Percentiles rank a stretch among this genome's conserved stretches.
Conservation (phyloP, 1,140 invertebrate genomes). For the Nephila pilipes region DNA sequence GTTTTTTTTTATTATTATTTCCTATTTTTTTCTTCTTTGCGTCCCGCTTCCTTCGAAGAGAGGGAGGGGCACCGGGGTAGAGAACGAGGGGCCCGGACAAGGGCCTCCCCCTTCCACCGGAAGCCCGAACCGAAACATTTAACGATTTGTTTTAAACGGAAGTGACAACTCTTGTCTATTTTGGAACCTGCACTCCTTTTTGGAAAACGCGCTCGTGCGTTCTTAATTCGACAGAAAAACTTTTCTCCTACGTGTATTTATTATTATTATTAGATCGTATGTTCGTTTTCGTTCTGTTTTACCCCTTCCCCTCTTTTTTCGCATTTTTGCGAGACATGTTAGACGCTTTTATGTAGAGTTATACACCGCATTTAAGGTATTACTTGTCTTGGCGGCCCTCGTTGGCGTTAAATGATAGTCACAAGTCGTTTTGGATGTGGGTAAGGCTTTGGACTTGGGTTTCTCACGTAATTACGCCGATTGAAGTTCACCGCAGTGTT, state of each 20-base stretch:
- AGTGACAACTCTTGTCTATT: conserved; percentile 72
- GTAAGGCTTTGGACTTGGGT: background rate
- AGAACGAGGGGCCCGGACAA: conserved; percentile 47
- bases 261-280: conserved; percentile 63
- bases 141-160: conserved; percentile 77
- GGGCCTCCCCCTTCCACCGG: conserved; percentile 59
- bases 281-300: background rate
- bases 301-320: background rate
- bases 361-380: conserved; percentile 10
- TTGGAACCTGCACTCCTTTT: conserved; percentile 33
- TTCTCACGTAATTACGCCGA: background rate
- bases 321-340: background rate
- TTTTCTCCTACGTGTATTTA: conserved; percentile 52
- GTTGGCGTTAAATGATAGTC: conserved; percentile 8
- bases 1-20: conserved; percentile 48
- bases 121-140: conserved; percentile 74
- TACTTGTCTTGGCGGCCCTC: background rate
- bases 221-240: conserved; percentile 41
- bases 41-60: conserved; percentile 43
- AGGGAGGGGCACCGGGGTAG: conserved; percentile 54
- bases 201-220: conserved; percentile 4
- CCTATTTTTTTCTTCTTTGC: background rate
- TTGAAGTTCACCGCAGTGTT: background rate
- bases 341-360: conserved; percentile 1
- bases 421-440: background rate